phyloP scores from a whole-genome alignment of 2,113 vertebrate genomes.

The Ammospiza nelsoni region DNA sequence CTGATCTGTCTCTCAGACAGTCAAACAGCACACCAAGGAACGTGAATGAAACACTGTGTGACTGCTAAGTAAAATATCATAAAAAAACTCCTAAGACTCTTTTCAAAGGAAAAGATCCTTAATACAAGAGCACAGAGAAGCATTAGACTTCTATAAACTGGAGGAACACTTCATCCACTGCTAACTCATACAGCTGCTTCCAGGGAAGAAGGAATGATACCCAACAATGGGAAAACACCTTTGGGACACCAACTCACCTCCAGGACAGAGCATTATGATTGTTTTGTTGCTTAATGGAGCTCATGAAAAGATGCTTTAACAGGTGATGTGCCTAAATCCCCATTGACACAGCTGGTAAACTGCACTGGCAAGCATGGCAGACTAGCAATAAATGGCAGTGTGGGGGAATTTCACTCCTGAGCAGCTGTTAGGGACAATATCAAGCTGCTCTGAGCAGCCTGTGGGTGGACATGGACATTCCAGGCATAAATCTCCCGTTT shows the following conservation, averaged over 20 bases:
- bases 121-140: not conserved
- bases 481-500: not conserved
- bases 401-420: not conserved
- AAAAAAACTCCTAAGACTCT: not conserved
- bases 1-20: not conserved
- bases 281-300: not conserved
- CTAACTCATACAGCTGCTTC: not conserved
- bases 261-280: not conserved
- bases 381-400: not conserved
- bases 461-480: not conserved
- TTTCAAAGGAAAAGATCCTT: not conserved
- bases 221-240: not conserved
- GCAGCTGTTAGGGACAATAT: not conserved
- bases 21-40: not conserved
- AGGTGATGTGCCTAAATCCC: not conserved
- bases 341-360: not conserved
- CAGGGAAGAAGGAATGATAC: not conserved
- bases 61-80: not conserved
- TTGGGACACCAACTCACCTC: not conserved
- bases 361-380: not conserved
- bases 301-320: not conserved
- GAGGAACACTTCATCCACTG: not conserved
- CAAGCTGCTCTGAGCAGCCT: not conserved
- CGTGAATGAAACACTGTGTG: not conserved
- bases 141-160: not conserved